Percentiles rank a stretch among this genome's conserved stretches.
These are phyloP conservation scores for Pseudococcus jackbeardsleyi DNA, from an alignment of 2,888 invertebrate species.

Conservation along the genomic window DNA sequence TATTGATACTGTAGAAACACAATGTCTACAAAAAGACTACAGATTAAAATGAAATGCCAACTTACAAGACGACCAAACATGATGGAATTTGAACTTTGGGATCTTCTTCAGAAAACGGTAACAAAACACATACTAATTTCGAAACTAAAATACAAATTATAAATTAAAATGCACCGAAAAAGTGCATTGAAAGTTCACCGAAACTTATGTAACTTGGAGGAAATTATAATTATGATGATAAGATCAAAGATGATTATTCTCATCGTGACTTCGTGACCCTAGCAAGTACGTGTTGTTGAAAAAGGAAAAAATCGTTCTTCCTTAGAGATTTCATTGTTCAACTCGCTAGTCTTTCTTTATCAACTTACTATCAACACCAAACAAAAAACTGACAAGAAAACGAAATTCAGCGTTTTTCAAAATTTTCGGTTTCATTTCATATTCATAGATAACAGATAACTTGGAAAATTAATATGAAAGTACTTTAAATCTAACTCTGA, in stretches of 20 bases:
- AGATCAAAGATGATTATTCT: too few relatives aligned
- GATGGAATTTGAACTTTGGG: background rate
- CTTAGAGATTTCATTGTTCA: too few relatives aligned
- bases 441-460: too few relatives aligned
- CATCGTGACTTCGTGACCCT: too few relatives aligned
- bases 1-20: background rate
- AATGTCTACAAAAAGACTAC: too few relatives aligned
- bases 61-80: conserved; percentile 32
- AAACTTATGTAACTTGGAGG: background rate
- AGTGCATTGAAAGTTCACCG: background rate
- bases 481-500: background rate
- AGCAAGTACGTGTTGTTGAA: too few relatives aligned
- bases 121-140: background rate
- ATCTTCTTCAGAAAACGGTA: background rate
- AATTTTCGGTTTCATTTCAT: too few relatives aligned
- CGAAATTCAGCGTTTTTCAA: background rate
- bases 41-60: background rate
- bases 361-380: background rate
- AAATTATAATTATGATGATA: background rate
- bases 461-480: background rate
- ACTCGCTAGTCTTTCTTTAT: too few relatives aligned
- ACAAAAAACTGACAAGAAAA: background rate
- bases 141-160: background rate
- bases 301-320: too few relatives aligned
- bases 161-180: background rate